Base-by-base conservation (phyloP, 2,113 vertebrate genomes). In the Pristiophorus japonicus region DNA sequence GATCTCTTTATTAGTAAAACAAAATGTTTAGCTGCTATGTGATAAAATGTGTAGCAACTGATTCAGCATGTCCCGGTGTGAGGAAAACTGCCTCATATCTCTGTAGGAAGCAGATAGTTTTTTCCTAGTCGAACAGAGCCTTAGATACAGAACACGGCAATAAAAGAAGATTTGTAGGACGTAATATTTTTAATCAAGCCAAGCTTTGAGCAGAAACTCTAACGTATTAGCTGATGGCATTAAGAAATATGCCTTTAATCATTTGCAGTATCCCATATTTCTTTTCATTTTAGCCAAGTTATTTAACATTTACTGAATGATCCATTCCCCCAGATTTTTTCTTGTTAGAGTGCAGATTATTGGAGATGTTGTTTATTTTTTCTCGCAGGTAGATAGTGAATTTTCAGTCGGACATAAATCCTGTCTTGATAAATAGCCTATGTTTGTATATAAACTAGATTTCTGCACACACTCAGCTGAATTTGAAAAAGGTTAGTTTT, bases 171-270 rank as follows among this genome's bases (percentile, higher is more conserved):
- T 66, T 67, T 94, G 62, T 94, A 12, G 65, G 38, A 11, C 4
- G 42, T 70, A 94, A 70, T 94, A 70, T 70, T 94, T 94, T 45
- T 94, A 94, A 94, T 94, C 91, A 93, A 93, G 63, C 38, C 91
- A 94, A 65, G 62, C n/a, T 94, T 51, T 70, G 65, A 94, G 66
- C 66, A 34, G 38, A 67, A 70, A 51, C 47, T 70, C 65, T 24
- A 67, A 73, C 45, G 20, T 70, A 67, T 51, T 67, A 94, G 65
- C 93, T 34, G 66, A 51, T 47, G 66, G 65, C 38, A 34, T 70
- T 45, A 94, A 51, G 65, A 94, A 94, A 70, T 47, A 94, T 70
- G 93, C 51, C 45, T 94, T 70, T 94, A 94, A 94, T 94, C 42
- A 51, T 67, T 94, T 51, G 38, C 42, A 70, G 24, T 47, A 30